Conservation (phyloP, 2,113 vertebrate species). For the Acrocephalus arundinaceus region DNA sequence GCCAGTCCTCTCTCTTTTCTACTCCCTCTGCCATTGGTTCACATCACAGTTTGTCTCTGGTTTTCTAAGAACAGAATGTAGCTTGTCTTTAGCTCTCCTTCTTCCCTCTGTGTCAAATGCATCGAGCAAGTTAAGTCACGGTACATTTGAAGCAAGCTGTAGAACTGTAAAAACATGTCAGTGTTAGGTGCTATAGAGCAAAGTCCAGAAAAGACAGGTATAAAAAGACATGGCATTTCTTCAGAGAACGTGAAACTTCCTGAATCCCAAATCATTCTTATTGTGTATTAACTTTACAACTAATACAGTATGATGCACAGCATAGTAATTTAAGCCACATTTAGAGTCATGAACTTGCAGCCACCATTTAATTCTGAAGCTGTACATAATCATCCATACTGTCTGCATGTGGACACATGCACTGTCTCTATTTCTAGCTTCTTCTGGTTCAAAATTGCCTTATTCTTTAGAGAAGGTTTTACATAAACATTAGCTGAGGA, state of each 20-base stretch:
- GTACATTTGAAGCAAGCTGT: neutral
- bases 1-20: neutral
- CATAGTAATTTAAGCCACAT: neutral
- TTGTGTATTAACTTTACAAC: neutral
- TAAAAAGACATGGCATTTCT: neutral
- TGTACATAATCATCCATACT: neutral
- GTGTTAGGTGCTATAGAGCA: neutral
- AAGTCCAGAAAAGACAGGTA: neutral
- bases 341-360: neutral
- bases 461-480: neutral
- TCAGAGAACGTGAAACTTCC: neutral
- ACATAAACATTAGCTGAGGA: constrained; percentile 11
- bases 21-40: neutral
- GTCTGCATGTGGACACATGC: neutral
- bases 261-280: neutral
- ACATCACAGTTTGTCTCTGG: neutral
- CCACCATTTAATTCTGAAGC: neutral
- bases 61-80: neutral
- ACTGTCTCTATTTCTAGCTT: neutral
- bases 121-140: no score
- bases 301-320: neutral
- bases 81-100: neutral
- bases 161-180: neutral
- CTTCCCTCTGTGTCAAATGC: neutral
- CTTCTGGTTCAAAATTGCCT: neutral